phyloP scores from a whole-genome alignment of 2,888 invertebrate genomes.

The Strigamia maritima region DNA sequence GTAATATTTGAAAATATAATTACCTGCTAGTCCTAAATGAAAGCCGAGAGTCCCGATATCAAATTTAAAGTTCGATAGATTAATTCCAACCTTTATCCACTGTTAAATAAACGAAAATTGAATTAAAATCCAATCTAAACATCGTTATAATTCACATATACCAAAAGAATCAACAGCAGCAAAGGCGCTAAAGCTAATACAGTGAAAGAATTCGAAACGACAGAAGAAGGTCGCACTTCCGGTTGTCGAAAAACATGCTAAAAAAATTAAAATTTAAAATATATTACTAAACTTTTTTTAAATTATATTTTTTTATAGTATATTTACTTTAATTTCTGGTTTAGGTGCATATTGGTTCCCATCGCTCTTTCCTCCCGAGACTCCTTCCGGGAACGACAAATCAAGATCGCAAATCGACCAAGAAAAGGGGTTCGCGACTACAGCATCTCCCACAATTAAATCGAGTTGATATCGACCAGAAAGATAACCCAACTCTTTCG shows the following conservation, averaged over 20 bases:
- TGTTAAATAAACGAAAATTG: conserved; percentile 48
- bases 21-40: conserved; percentile 81
- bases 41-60: conserved; percentile 79
- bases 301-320: neutral
- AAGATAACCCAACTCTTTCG: conserved; percentile 70
- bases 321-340: conserved; percentile 61
- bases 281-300: neutral
- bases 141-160: conserved; percentile 49
- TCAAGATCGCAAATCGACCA: conserved; percentile 79
- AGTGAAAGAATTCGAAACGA: conserved; percentile 88
- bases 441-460: conserved; percentile 85
- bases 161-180: conserved; percentile 71
- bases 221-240: conserved; percentile 82
- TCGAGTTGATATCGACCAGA: conserved; percentile 78
- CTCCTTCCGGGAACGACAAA: conserved; percentile 64
- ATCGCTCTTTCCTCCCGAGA: conserved; percentile 47
- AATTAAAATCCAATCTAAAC: neutral
- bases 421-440: conserved; percentile 80
- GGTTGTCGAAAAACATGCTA: conserved; percentile 84
- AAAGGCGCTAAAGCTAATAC: conserved; percentile 76
- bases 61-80: conserved; percentile 75
- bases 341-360: conserved; percentile 55
- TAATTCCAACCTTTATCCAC: conserved; percentile 84
- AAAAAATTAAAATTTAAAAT: too few relatives aligned
- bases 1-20: conserved; percentile 45